Evolutionary conservation across 2,888 invertebrate genomes (phyloP).

Genomic region (Coelopa pilipes): DNA sequence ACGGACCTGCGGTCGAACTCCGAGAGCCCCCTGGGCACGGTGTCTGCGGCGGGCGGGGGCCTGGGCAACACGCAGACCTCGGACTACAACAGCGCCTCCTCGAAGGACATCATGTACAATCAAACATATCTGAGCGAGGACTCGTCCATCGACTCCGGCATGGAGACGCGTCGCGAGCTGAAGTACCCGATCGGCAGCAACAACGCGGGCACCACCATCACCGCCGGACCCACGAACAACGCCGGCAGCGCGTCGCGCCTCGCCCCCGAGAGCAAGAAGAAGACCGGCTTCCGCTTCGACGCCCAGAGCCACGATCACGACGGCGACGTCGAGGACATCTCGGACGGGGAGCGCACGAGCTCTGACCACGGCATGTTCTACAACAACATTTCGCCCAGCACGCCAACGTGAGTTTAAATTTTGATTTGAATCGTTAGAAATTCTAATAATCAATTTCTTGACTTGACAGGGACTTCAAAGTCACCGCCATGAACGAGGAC

Average conservation of each 20-base stretch:
- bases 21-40: conserved; percentile 64
- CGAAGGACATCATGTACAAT: conserved; percentile 70
- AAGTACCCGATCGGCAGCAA: conserved; percentile 60
- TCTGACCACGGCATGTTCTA: conserved; percentile 82
- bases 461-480: conserved; percentile 79
- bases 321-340: conserved; percentile 87
- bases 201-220: conserved; percentile 56
- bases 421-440: not conserved
- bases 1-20: conserved; percentile 64
- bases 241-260: conserved; percentile 41
- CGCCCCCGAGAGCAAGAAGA: conserved; percentile 62
- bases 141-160: conserved; percentile 85
- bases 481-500: conserved; percentile 88
- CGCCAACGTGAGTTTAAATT: conserved; percentile 63
- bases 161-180: conserved; percentile 64
- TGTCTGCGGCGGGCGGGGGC: conserved; percentile 58
- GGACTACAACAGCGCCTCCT: conserved; percentile 67
- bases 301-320: conserved; percentile 81
- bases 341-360: conserved; percentile 82
- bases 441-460: conserved; percentile 20
- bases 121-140: conserved; percentile 75
- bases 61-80: conserved; percentile 64
- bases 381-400: conserved; percentile 69
- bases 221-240: conserved; percentile 35
- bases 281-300: conserved; percentile 68